phyloP scores from a whole-genome alignment of 1,140 invertebrate genomes.

The Leptinotarsa texana region DNA sequence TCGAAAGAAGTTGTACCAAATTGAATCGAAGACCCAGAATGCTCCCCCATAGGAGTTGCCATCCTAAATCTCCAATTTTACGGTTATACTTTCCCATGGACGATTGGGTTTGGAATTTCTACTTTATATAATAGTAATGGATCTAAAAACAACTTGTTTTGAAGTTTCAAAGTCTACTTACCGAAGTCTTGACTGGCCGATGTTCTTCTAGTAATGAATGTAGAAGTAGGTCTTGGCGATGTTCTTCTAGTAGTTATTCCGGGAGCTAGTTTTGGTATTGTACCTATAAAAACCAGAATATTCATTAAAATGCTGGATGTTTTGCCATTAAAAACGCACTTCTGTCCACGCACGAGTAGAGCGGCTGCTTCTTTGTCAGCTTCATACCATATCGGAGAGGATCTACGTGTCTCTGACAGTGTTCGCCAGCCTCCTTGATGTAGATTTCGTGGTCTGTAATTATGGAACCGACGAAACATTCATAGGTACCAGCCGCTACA shows the following conservation, averaged over 20 bases:
- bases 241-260: constrained; percentile 16
- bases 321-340: constrained; percentile 21
- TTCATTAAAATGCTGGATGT: not conserved
- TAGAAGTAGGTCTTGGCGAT: constrained; percentile 9
- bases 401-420: constrained; percentile 68
- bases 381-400: constrained; percentile 69
- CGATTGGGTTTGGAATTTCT: too few relatives aligned
- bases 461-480: constrained; percentile 75
- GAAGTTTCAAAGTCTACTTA: constrained; percentile 6
- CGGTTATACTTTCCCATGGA: too few relatives aligned
- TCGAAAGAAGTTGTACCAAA: too few relatives aligned
- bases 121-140: too few relatives aligned
- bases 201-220: constrained; percentile 21
- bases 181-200: constrained; percentile 23
- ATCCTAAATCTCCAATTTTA: too few relatives aligned
- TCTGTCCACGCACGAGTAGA: constrained; percentile 36
- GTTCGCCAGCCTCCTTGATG: constrained; percentile 72
- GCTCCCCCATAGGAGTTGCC: too few relatives aligned
- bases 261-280: constrained; percentile 12
- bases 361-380: constrained; percentile 52
- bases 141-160: too few relatives aligned
- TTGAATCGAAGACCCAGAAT: too few relatives aligned
- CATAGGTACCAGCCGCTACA: constrained; percentile 63
- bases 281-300: constrained; percentile 12
- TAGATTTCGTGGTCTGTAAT: constrained; percentile 63